phyloP scores from a whole-genome alignment of 2,797 vertebrate species.

The Denticeps clupeoides region DNA sequence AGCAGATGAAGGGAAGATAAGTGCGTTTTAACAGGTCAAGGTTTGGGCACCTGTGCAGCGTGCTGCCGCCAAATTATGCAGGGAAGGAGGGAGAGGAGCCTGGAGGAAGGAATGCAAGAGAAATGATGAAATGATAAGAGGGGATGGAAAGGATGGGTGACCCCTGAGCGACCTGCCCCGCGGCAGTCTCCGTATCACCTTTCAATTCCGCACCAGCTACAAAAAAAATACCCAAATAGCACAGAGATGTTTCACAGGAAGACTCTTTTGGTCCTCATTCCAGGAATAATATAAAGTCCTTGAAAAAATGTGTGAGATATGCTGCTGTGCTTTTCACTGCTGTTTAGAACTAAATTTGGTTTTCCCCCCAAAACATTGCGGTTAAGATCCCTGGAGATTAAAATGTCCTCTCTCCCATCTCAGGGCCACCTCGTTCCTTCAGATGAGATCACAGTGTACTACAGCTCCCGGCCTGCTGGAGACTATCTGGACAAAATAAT shows the following conservation, averaged over 20 bases:
- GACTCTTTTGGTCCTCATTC: too few species aligned
- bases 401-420: neutral
- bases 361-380: too few species aligned
- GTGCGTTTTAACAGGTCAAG: conserved; percentile 52
- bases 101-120: too few species aligned
- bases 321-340: too few species aligned
- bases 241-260: too few species aligned
- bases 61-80: neutral
- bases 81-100: neutral
- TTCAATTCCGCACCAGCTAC: neutral
- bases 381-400: too few species aligned
- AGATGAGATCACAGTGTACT: conserved; percentile 86
- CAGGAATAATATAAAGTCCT: too few species aligned
- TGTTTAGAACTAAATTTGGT: too few species aligned
- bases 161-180: neutral
- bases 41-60: conserved; percentile 25
- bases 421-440: conserved; percentile 88
- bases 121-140: neutral
- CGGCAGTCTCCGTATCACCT: neutral
- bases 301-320: neutral
- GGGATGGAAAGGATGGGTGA: neutral
- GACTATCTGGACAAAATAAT: conserved; percentile 82
- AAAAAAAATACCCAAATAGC: neutral
- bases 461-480: conserved; percentile 66
- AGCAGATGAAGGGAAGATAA: conserved; percentile 48